Percentiles rank a stretch among this genome's conserved stretches.
Evolutionary conservation across 2,797 vertebrate species (phyloP).

Genomic region (Euthynnus affinis): DNA sequence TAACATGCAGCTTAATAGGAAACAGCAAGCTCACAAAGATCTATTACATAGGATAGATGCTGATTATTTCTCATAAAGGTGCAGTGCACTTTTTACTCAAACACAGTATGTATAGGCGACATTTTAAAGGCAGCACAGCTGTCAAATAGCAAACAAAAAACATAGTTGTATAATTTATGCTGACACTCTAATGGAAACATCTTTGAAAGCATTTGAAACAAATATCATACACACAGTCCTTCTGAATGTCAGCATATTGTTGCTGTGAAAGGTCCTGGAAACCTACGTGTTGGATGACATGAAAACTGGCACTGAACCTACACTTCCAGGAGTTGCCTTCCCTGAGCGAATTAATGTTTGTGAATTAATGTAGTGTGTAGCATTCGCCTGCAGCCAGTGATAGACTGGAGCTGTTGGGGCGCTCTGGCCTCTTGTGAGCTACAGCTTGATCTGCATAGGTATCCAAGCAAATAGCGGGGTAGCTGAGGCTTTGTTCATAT

Average conservation of each 20-base stretch:
- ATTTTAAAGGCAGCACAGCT: neutral
- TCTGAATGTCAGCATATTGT: constrained; percentile 13
- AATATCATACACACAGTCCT: constrained; percentile 6
- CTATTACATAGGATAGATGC: neutral
- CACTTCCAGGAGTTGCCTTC: neutral
- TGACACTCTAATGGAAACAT: constrained; percentile 36
- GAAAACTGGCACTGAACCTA: constrained; percentile 24
- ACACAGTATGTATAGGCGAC: neutral
- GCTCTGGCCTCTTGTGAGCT: constrained; percentile 7
- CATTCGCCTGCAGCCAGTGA: constrained; percentile 9
- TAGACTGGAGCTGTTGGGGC: constrained; percentile 15
- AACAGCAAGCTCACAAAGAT: neutral
- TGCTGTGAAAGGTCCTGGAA: neutral
- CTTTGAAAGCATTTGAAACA: constrained; percentile 3
- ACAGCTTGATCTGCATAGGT: constrained; percentile 31
- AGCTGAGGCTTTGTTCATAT: neutral
- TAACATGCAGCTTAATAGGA: constrained; percentile 10
- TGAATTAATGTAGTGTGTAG: constrained; percentile 25
- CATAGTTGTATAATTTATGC: constrained; percentile 3
- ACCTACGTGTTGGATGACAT: constrained; percentile 17
- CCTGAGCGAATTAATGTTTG: constrained; percentile 12
- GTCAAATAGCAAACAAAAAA: neutral
- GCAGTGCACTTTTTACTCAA: neutral
- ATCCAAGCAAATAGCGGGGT: neutral
- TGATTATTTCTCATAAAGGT: neutral